A percentile compares a stretch with the other conserved stretches of the same genome.
Evolutionary conservation across 2,888 invertebrate species (phyloP).

Genomic region (Dryadula phaetusa): DNA sequence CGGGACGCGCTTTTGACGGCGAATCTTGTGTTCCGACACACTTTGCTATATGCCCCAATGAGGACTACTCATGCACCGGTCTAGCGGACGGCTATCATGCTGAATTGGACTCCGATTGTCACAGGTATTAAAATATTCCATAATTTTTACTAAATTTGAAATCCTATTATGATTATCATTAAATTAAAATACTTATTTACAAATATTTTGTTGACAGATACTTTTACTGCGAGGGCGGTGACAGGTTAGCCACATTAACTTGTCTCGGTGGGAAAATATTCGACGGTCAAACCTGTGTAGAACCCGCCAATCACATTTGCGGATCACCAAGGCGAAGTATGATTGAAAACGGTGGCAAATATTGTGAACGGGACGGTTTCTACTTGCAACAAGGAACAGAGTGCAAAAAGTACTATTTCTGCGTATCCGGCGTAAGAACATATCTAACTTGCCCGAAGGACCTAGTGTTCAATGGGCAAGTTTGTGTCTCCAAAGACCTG

Average conservation of each 20-base stretch:
- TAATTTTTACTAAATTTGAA: too few relatives aligned
- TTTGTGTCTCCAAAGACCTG: conserved; percentile 76
- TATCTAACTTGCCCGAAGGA: conserved; percentile 74
- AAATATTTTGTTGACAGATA: conserved; percentile 62
- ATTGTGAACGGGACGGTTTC: conserved; percentile 82
- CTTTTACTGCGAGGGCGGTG: conserved; percentile 84
- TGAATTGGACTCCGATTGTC: conserved; percentile 81
- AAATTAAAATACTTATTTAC: background rate
- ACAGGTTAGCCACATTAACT: conserved; percentile 81
- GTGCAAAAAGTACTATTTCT: conserved; percentile 84
- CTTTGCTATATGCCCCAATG: conserved; percentile 64
- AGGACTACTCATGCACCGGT: conserved; percentile 76
- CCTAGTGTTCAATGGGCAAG: conserved; percentile 84
- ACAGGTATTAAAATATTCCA: conserved; percentile 59
- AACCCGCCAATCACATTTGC: conserved; percentile 70
- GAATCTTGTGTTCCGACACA: conserved; percentile 77
- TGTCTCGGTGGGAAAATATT: conserved; percentile 84
- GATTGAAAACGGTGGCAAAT: conserved; percentile 57
- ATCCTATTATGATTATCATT: too few relatives aligned
- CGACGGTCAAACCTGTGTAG: conserved; percentile 84
- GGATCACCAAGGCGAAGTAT: conserved; percentile 59
- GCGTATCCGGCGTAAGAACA: conserved; percentile 80
- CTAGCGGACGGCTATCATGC: conserved; percentile 84
- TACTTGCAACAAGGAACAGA: conserved; percentile 77
- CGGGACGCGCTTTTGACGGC: conserved; percentile 82